Evolutionary conservation across 2,888 invertebrate genomes (phyloP), one percentile per base, ranked within the genome.

Genomic region (Petrolisthes cinctipes): DNA sequence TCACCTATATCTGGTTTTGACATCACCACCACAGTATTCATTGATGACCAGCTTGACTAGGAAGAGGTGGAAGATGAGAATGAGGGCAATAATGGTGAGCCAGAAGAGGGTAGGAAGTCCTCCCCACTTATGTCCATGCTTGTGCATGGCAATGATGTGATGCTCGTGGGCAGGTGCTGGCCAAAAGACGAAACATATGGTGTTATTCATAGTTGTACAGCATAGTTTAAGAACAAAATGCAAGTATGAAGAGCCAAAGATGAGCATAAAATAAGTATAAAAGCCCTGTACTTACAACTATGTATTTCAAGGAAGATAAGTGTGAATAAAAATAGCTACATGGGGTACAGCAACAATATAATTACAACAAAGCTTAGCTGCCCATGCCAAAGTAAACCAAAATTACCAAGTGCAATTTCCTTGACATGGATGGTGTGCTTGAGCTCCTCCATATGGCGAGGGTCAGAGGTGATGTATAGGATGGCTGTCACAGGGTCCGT

Each of bases 61-160:
- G 94, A 98, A 98, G 92, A 98, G 94, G 93, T 98, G 98, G 94
- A 98, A 98, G 91, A 97, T 95, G 89, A 97, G 94, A 91, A 98
- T 97, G 91, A 98, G 94, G 92, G 96, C 95, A 92, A 96, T 96
- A 91, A 98, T 96, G 90, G 97, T 96, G 80, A 97, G 95, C 98
- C 98, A 98, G 93, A 98, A 98, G 80, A 97, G 93, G 0, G 97
- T 96, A 76, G 98, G 98, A 89, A 98, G 93, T 0, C 98, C 98
- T 66, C 97, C 97, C 91, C 97, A 94, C 91, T 96, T 96, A 93
- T 97, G 96, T 0, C 98, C 98, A 92, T 98, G 97, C 92, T 95
- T 96, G 92, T 98, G 98, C 91, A 97, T 93, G 0, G 97, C 97
- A 92, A 98, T 96, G 14, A 98, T 95, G 92, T 97, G 96, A 92